These are phyloP conservation scores for Heliconius nattereri DNA, from an alignment of 1,140 invertebrate species.

Conservation along the genomic window DNA sequence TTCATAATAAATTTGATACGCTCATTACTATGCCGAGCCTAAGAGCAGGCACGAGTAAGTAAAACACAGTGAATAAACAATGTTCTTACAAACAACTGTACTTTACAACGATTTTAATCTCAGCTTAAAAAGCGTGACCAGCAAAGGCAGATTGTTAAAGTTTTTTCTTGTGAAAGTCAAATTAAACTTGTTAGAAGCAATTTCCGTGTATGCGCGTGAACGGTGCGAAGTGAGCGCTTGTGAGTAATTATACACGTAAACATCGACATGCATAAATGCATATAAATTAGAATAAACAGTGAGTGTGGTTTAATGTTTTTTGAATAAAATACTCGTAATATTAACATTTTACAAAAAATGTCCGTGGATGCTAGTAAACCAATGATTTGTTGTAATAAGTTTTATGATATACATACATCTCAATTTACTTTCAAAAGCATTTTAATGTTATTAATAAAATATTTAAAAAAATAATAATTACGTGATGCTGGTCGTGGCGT, in stretches of 20 bases:
- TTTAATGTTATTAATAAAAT: too few relatives aligned
- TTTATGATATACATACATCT: too few relatives aligned
- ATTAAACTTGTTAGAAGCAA: conserved; percentile 78
- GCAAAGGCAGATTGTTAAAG: conserved; percentile 74
- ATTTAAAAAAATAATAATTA: too few relatives aligned
- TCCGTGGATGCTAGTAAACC: too few relatives aligned
- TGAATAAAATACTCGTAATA: not conserved
- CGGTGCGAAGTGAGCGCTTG: conserved; percentile 37
- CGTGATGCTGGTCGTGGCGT: too few relatives aligned
- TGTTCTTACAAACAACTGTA: conserved; percentile 45
- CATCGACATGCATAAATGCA: conserved; percentile 6
- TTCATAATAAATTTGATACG: conserved; percentile 40
- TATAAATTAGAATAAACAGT: conserved; percentile 2
- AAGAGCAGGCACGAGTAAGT: conserved; percentile 18
- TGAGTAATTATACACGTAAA: conserved; percentile 36
- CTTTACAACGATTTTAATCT: conserved; percentile 65
- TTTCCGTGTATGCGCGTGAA: conserved; percentile 58
- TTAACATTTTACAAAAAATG: too few relatives aligned
- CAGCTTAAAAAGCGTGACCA: conserved; percentile 55
- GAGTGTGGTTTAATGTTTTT: not conserved
- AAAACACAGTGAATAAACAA: conserved; percentile 44
- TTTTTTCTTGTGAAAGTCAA: conserved; percentile 73
- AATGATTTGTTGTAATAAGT: too few relatives aligned
- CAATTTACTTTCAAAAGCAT: too few relatives aligned
- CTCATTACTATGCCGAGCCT: conserved; percentile 31